Percentiles rank a stretch among this genome's conserved stretches.
Evolutionary conservation across 2,888 invertebrate species (phyloP).

Genomic region (Zygothrica quintamaculata): DNA sequence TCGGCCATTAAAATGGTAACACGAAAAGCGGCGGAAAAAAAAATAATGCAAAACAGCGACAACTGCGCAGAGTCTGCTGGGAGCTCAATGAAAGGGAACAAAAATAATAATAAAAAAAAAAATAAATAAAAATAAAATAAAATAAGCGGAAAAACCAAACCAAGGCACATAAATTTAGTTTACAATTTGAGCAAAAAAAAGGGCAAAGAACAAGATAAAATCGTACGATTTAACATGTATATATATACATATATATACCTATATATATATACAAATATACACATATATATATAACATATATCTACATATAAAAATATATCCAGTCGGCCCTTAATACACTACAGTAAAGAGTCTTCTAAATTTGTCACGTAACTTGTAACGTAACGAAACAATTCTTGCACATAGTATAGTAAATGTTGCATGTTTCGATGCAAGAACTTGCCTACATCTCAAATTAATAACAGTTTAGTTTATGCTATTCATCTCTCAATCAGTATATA

Average conservation of each 20-base stretch:
- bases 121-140: slow-evolving; percentile 35
- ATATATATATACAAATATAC: slow-evolving; percentile 2
- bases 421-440: no score
- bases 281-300: slow-evolving; percentile 1
- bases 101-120: slow-evolving; percentile 50
- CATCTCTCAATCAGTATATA: no score
- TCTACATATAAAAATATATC: slow-evolving; percentile 19
- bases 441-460: no score
- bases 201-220: slow-evolving; percentile 16
- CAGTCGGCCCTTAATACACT: slow-evolving; percentile 47
- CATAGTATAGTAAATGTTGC: no score
- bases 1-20: slow-evolving; percentile 67
- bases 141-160: slow-evolving; percentile 42
- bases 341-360: no score
- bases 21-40: slow-evolving; percentile 45
- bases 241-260: slow-evolving; percentile 4
- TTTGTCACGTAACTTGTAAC: no score
- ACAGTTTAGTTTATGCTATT: no score
- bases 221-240: slow-evolving; percentile 10
- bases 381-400: no score
- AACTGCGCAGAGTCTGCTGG: slow-evolving; percentile 78
- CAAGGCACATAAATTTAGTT: slow-evolving; percentile 69
- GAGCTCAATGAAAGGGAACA: slow-evolving; percentile 41
- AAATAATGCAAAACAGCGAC: slow-evolving; percentile 68
- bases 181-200: slow-evolving; percentile 53